phyloP scores from a whole-genome alignment of 2,797 vertebrate species.

The Poeciliopsis turneri region DNA sequence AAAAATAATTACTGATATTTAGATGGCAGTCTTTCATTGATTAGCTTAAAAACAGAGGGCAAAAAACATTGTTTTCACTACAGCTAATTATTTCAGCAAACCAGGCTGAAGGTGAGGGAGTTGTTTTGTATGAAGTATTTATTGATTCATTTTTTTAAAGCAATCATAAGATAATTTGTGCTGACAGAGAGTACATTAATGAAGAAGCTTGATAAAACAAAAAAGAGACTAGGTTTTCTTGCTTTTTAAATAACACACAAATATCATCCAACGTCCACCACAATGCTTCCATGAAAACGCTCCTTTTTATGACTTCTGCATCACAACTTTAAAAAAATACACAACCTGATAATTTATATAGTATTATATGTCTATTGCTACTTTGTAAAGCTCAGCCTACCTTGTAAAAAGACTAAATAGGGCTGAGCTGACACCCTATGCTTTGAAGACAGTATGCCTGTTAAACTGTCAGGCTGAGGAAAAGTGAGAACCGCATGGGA shows the following conservation, averaged over 20 bases:
- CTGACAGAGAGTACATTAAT: background rate
- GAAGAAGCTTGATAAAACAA: background rate
- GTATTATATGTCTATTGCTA: conserved; percentile 21
- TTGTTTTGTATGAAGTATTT: background rate
- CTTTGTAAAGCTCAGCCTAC: conserved; percentile 59
- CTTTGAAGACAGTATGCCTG: conserved; percentile 23
- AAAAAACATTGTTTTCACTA: background rate
- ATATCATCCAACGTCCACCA: background rate
- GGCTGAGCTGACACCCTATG: conserved; percentile 28
- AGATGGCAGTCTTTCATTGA: background rate
- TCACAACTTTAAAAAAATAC: background rate
- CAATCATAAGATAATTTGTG: background rate
- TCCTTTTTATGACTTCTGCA: background rate
- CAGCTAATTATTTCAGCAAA: background rate
- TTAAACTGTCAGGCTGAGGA: conserved; percentile 28
- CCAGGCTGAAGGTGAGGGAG: background rate
- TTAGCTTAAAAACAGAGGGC: background rate
- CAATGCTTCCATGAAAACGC: background rate
- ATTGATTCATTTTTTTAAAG: background rate
- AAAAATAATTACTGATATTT: background rate
- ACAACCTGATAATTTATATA: conserved; percentile 24
- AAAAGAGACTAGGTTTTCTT: background rate
- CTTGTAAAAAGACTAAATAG: conserved; percentile 64
- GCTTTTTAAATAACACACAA: background rate
- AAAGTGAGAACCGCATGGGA: background rate